phyloP scores from a whole-genome alignment of 2,113 vertebrate genomes.

The Tinamus guttatus region DNA sequence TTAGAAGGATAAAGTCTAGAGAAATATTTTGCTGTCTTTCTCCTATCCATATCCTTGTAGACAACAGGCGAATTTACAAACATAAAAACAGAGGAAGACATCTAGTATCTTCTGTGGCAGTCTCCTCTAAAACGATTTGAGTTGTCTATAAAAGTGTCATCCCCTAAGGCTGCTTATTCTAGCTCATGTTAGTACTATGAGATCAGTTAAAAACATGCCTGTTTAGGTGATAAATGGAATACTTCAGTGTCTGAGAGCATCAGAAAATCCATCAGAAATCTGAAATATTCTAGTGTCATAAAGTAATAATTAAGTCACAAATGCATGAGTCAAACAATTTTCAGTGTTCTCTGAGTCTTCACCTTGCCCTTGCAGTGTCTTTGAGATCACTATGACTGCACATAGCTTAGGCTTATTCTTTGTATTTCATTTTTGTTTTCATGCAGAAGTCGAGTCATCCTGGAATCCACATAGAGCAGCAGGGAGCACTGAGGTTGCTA shows the following conservation, averaged over 20 bases:
- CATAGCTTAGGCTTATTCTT: not conserved
- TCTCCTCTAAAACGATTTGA: not conserved
- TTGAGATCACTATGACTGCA: not conserved
- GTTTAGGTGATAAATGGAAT: not conserved
- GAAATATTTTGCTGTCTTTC: not conserved
- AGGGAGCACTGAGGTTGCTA: constrained; percentile 54
- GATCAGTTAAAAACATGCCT: not conserved
- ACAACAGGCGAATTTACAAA: not conserved
- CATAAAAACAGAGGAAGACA: not conserved
- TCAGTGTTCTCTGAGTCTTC: not conserved
- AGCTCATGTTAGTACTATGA: not conserved
- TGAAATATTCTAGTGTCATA: not conserved
- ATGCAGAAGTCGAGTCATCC: constrained; percentile 10
- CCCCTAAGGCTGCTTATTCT: not conserved
- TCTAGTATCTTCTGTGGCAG: not conserved
- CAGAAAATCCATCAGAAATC: not conserved
- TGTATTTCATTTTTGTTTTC: not conserved
- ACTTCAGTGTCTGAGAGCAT: not conserved
- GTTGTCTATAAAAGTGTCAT: not conserved
- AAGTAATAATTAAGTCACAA: not conserved
- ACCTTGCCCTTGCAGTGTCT: not conserved
- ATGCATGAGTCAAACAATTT: not conserved
- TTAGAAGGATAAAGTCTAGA: not conserved
- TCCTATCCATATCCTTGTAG: not conserved
- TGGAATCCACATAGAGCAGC: not conserved